Conservation (phyloP, 2,113 vertebrate species). For the Gopherus flavomarginatus region DNA sequence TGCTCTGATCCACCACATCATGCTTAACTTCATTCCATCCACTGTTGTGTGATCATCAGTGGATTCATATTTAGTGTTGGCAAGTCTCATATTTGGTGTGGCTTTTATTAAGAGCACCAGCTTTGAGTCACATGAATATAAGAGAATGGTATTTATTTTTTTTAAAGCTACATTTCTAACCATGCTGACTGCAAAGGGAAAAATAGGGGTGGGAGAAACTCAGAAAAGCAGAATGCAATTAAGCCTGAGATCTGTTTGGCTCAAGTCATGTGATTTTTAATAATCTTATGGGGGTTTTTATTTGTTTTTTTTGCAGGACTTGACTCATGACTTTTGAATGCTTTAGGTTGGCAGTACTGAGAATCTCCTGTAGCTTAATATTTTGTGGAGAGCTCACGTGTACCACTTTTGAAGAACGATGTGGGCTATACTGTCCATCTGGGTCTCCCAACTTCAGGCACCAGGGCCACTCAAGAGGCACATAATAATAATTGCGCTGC, state of each 20-base stretch:
- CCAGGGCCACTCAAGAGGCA: slow-evolving; percentile 57
- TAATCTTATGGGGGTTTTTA: not conserved
- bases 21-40: not conserved
- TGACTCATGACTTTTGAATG: slow-evolving; percentile 46
- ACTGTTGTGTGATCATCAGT: not conserved
- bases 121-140: not conserved
- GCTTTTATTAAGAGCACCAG: not conserved
- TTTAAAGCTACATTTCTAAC: not conserved
- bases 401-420: slow-evolving; percentile 33
- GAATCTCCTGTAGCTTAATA: not conserved
- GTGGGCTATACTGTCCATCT: slow-evolving; percentile 60
- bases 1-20: not conserved
- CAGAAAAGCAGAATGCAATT: not conserved
- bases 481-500: slow-evolving; percentile 36
- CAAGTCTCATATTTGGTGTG: not conserved
- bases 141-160: not conserved
- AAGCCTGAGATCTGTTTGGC: not conserved
- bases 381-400: slow-evolving; percentile 33
- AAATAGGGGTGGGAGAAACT: slow-evolving; percentile 18
- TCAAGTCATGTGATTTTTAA: too few species aligned
- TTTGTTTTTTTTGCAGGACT: not conserved
- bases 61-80: not conserved
- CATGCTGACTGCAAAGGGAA: slow-evolving; percentile 27
- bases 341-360: not conserved
- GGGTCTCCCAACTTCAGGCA: slow-evolving; percentile 46